These are phyloP conservation scores for Phylloscopus whistleri DNA, from an alignment of 2,113 vertebrate genomes.

Conservation along the genomic window DNA sequence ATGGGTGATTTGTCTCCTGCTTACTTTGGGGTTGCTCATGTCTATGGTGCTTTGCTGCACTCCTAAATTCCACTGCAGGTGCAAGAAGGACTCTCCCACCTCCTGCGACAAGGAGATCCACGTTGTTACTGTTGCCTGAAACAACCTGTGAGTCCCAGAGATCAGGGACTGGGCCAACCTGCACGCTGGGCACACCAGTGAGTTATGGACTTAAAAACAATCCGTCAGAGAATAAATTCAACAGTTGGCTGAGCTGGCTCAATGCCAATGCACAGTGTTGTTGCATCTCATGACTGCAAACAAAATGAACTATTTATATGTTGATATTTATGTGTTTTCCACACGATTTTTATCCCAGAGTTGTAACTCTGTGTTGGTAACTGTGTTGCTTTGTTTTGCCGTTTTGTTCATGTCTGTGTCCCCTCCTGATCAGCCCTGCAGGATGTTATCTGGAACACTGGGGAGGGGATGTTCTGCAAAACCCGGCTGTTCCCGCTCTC, in stretches of 20 bases:
- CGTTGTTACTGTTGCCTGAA: slow-evolving; percentile 54
- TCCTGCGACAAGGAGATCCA: slow-evolving; percentile 32
- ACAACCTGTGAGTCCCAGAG: accelerated
- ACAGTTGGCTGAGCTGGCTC: background rate
- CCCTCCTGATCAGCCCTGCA: background rate
- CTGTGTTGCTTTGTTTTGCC: background rate
- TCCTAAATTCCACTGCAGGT: background rate
- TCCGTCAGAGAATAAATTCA: background rate
- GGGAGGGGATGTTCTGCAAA: background rate
- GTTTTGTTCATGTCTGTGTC: background rate
- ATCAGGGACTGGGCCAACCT: accelerated
- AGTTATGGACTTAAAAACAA: background rate
- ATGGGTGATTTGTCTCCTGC: slow-evolving; percentile 63
- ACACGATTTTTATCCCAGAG: background rate
- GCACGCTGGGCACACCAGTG: background rate
- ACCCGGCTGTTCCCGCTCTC: background rate
- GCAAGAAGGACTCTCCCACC: background rate
- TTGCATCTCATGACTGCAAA: background rate
- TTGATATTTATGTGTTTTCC: background rate
- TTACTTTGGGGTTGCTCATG: slow-evolving; percentile 63
- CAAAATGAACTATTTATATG: background rate
- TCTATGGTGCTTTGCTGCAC: slow-evolving; percentile 65
- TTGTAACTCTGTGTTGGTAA: background rate
- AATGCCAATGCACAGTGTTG: background rate
- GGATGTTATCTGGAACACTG: background rate